Base-by-base conservation (phyloP, 2,113 vertebrate genomes). In the Gavia stellata region DNA sequence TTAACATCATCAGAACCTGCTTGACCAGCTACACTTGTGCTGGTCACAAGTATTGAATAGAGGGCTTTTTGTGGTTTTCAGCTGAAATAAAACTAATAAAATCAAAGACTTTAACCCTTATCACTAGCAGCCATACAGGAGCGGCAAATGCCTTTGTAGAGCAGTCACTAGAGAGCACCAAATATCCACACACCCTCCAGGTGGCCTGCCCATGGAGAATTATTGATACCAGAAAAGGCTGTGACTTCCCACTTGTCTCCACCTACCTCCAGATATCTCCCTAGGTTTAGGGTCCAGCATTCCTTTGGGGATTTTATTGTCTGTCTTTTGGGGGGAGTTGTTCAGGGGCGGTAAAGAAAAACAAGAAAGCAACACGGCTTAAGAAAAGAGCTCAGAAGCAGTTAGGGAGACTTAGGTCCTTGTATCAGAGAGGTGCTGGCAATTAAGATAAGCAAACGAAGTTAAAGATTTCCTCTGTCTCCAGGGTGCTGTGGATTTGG, bases 141-240 rank as follows among this genome's bases (percentile, higher is more conserved):
- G 28, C 2, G 6, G 18, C 15, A n/a, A 9, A 86, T 15, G 12
- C 4, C 90, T 90, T 17, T 20, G 42, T 63, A 52, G 67, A 90
- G 45, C 86, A 86, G 90, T 96, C 95, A 88, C 96, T 94, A 95
- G 95, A 67, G 95, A 93, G 96, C 94, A 94, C 88, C 88, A 95
- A 63, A 95, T 55, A 67, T 12, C 94, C 90, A 94, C 80, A 74
- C 17, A 81, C 75, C 34, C 42, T 72, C 26, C 81, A 44, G 45
- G 53, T 68, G 49, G 1, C 50, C 81, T 28, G 4, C 17, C 34
- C 31, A 11, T 8, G 40, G 44, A 62, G 50, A 95, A 56, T 81
- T 50, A 15, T 2, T 15, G 25, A 7, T 4, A 5, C 1, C 26
- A 50, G 71, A 38, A 67, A 85, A 87, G 17, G 4, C 6, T 50